These are phyloP conservation scores for Tetragnatha versicolor DNA, from an alignment of 1,140 invertebrate species.

Conservation along the genomic window DNA sequence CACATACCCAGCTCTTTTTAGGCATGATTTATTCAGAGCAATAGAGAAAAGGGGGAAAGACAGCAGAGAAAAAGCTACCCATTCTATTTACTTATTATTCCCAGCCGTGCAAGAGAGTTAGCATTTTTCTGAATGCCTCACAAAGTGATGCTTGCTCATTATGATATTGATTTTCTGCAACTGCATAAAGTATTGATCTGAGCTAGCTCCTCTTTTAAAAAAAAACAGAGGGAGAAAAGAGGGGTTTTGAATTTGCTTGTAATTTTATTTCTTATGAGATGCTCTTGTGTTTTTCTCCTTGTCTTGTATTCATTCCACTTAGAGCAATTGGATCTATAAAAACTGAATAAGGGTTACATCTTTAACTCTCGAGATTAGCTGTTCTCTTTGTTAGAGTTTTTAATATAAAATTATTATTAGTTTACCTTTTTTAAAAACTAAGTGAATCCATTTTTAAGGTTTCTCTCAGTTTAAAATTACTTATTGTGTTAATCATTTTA, in stretches of 20 bases:
- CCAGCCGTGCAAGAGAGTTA: conserved; percentile 19
- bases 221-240: conserved; percentile 31
- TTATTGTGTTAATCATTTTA: too few species aligned
- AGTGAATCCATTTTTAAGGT: not conserved
- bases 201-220: conserved; percentile 23
- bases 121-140: conserved; percentile 47
- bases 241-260: conserved; percentile 40
- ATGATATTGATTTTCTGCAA: conserved; percentile 55
- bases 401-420: not conserved
- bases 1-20: too few species aligned
- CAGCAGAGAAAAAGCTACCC: conserved; percentile 4
- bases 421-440: not conserved
- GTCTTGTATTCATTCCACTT: conserved; percentile 58
- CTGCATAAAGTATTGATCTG: conserved; percentile 52
- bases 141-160: conserved; percentile 52
- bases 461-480: not conserved
- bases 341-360: too few species aligned
- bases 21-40: conserved; percentile 33
- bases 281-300: conserved; percentile 55
- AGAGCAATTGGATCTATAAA: not conserved
- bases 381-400: not conserved
- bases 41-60: conserved; percentile 5
- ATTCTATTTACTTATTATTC: conserved; percentile 32
- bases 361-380: too few species aligned
- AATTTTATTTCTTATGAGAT: conserved; percentile 46